Conservation (phyloP, 2,113 vertebrate species). For the Heterotilapia buettikoferi region DNA sequence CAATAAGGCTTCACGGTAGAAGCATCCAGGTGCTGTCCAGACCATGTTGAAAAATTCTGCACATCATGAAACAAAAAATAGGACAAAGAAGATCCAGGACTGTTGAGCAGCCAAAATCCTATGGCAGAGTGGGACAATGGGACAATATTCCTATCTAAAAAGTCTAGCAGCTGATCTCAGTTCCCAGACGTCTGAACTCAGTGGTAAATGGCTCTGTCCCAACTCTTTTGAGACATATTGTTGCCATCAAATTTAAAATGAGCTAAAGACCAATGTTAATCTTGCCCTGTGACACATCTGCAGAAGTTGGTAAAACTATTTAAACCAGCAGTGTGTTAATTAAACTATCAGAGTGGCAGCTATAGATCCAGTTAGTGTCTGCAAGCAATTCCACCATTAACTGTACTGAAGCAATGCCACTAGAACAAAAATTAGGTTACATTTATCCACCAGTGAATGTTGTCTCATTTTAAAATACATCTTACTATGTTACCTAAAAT, state of each 20-base stretch:
- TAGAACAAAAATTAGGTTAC: slow-evolving; percentile 14
- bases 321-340: slow-evolving; percentile 18
- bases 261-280: background rate
- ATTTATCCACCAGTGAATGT: background rate
- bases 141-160: background rate
- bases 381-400: background rate
- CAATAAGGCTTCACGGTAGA: background rate
- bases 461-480: background rate
- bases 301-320: slow-evolving; percentile 17
- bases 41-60: background rate
- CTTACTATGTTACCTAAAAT: background rate
- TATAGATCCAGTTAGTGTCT: background rate
- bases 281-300: background rate
- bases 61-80: background rate
- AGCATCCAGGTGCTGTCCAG: background rate
- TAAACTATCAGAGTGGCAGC: slow-evolving; percentile 33
- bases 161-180: background rate
- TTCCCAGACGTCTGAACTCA: background rate
- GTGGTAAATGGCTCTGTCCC: background rate
- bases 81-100: background rate
- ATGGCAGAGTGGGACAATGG: background rate
- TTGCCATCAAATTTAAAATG: background rate
- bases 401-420: background rate
- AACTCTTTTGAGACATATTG: background rate
- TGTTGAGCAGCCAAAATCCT: background rate